Percentiles rank a stretch among this genome's conserved stretches.
Conservation (phyloP, 1,140 invertebrate genomes). For the Antheraea mylitta region DNA sequence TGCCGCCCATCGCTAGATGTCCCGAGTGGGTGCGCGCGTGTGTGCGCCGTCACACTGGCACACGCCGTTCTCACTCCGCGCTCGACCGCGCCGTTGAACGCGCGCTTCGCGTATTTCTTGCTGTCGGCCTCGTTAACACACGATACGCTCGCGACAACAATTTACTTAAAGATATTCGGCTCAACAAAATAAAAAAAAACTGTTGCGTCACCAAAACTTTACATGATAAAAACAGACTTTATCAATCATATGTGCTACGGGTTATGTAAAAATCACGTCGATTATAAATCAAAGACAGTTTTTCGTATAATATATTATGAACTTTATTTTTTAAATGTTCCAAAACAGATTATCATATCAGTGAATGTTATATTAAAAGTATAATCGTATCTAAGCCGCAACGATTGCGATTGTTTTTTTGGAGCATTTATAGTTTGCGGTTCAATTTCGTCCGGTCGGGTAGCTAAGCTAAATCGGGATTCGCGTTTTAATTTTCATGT, state of each 20-base stretch:
- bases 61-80: conserved; percentile 65
- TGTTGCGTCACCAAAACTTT: conserved; percentile 29
- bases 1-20: conserved; percentile 66
- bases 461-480: conserved; percentile 74
- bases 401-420: conserved; percentile 7
- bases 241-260: conserved; percentile 8
- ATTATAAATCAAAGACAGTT: conserved; percentile 23
- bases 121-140: conserved; percentile 27
- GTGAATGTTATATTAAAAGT: conserved; percentile 35
- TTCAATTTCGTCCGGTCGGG: conserved; percentile 54
- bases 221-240: conserved; percentile 13
- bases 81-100: conserved; percentile 68
- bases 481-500: conserved; percentile 76
- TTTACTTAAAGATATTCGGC: conserved; percentile 17
- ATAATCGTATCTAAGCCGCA: neutral
- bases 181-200: conserved; percentile 39
- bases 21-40: conserved; percentile 48
- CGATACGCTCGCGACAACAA: conserved; percentile 42
- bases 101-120: conserved; percentile 53
- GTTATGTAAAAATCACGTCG: neutral
- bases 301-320: conserved; percentile 25
- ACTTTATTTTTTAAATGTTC: conserved; percentile 47
- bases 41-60: conserved; percentile 60
- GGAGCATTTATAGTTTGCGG: conserved; percentile 37
- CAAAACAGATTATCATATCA: conserved; percentile 42